These are phyloP conservation scores for Tamandua tetradactyla DNA, from an alignment of 2,797 vertebrate genomes.

Conservation along the genomic window DNA sequence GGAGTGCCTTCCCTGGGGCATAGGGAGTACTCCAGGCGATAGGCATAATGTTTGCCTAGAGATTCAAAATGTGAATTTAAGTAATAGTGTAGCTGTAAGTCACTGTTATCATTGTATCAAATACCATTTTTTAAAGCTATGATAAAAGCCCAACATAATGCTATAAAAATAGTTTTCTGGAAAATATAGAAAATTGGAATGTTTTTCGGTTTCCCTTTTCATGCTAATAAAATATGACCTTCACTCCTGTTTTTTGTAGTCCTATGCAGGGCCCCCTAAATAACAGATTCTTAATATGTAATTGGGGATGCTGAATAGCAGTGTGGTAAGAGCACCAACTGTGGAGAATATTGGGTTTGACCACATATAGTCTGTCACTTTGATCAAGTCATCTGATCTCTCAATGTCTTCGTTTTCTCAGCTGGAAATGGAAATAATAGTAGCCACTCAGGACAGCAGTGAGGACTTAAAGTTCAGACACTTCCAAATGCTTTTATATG, in stretches of 20 bases:
- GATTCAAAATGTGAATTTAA: conserved; percentile 9
- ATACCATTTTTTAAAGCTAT: neutral
- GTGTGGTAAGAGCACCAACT: neutral
- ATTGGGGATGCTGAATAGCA: neutral
- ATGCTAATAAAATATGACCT: neutral
- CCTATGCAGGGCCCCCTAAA: neutral
- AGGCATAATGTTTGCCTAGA: neutral
- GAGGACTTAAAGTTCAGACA: neutral
- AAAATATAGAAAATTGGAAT: neutral
- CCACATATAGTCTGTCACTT: neutral
- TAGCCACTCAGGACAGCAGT: neutral
- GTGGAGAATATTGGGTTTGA: neutral
- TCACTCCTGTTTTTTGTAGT: neutral
- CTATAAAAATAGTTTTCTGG: conserved; percentile 5
- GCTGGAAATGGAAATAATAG: neutral
- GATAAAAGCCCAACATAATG: neutral
- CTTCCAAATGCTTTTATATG: neutral
- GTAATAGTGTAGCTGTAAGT: neutral
- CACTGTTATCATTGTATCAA: neutral
- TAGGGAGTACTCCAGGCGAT: neutral
- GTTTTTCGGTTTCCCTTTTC: conserved; percentile 3
- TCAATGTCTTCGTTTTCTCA: neutral
- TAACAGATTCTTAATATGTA: neutral
- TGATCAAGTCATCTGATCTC: neutral
- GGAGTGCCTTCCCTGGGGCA: neutral